Conservation (phyloP, 1,140 invertebrate genomes). For the Oncopeltus fasciatus region DNA sequence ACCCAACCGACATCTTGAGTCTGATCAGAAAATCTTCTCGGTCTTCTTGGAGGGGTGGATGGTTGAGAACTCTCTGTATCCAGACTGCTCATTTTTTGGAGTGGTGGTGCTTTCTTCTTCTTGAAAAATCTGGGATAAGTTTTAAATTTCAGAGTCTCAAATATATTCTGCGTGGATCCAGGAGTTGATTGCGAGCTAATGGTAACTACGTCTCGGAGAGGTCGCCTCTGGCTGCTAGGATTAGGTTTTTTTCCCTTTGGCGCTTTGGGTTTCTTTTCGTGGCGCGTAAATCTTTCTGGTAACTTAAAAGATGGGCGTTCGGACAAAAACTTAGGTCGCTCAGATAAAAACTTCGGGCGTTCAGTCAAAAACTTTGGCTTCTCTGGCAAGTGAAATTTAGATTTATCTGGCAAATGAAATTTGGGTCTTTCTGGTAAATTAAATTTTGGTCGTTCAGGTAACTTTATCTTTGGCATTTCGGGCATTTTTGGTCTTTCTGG, state of each 20-base stretch:
- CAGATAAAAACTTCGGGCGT: no score
- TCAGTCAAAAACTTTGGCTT: slow-evolving; percentile 29
- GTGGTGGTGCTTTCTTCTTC: slow-evolving; percentile 34
- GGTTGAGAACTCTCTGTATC: slow-evolving; percentile 18
- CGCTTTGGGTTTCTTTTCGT: not conserved
- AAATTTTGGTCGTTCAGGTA: slow-evolving; percentile 34
- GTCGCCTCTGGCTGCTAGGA: slow-evolving; percentile 21
- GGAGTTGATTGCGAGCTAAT: not conserved
- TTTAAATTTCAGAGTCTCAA: slow-evolving; percentile 47
- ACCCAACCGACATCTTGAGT: slow-evolving; percentile 12
- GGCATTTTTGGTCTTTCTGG: slow-evolving; percentile 35
- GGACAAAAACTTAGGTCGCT: slow-evolving; percentile 41
- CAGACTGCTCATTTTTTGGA: slow-evolving; percentile 6
- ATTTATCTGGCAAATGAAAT: slow-evolving; percentile 42
- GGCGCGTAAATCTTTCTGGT: not conserved
- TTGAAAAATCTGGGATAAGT: slow-evolving; percentile 61
- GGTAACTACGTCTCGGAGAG: slow-evolving; percentile 19
- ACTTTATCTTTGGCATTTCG: slow-evolving; percentile 38
- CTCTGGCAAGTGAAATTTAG: slow-evolving; percentile 44
- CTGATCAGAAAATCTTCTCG: not conserved
- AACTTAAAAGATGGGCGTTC: slow-evolving; percentile 39
- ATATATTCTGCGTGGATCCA: slow-evolving; percentile 34
- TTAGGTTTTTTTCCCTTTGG: slow-evolving; percentile 35
- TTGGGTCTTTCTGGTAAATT: slow-evolving; percentile 27
- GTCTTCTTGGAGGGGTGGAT: slow-evolving; percentile 15